Evolutionary conservation across 2,113 vertebrate species (phyloP).

Genomic region (Natator depressus): DNA sequence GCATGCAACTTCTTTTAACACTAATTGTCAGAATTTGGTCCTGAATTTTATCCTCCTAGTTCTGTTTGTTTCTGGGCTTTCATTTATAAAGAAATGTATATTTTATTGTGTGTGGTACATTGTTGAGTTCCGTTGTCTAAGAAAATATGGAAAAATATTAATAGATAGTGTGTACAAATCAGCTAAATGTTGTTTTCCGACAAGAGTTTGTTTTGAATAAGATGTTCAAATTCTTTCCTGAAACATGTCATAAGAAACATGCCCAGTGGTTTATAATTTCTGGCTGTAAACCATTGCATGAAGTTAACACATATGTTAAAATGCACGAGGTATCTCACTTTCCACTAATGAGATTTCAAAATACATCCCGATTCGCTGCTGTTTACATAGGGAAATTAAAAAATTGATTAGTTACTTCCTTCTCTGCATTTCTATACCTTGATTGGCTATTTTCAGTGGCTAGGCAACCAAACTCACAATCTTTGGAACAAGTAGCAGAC

Average conservation of each 20-base stretch:
- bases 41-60: not conserved
- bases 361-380: constrained; percentile 64
- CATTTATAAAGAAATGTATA: not conserved
- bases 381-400: constrained; percentile 79
- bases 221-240: constrained; percentile 15
- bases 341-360: constrained; percentile 74
- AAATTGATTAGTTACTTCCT: constrained; percentile 80
- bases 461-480: constrained; percentile 72
- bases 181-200: not conserved
- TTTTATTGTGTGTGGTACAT: not conserved
- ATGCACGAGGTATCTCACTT: constrained; percentile 25
- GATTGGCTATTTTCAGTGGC: constrained; percentile 69
- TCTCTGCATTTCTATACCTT: constrained; percentile 56
- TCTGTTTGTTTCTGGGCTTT: not conserved
- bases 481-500: constrained; percentile 73
- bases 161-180: not conserved
- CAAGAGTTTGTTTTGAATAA: not conserved
- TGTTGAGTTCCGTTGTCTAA: not conserved
- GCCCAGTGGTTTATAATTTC: constrained; percentile 6
- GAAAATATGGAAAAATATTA: not conserved
- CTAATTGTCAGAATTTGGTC: not conserved
- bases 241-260: constrained; percentile 19
- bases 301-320: constrained; percentile 74
- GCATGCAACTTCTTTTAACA: not conserved
- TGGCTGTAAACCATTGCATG: not conserved